Evolutionary conservation across 2,797 vertebrate species (phyloP), one percentile per base, ranked within the genome.

Genomic region (Lepus townsendii): DNA sequence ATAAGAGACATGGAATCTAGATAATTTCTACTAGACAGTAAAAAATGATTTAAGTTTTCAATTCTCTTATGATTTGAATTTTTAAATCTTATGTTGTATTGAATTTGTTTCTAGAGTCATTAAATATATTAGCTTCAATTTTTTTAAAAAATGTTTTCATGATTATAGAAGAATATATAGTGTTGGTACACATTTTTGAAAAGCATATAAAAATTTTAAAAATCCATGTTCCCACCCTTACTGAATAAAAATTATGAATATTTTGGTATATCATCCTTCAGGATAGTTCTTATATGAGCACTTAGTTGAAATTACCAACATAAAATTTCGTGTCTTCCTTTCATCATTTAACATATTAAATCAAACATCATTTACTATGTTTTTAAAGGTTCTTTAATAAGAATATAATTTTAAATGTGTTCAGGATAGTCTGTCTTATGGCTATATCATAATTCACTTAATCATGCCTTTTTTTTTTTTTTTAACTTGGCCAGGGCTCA

Each of bases 341-440:
- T 92, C 52, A 52, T 60, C 26, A 42, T n/a, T 93, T 30, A 82
- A 76, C 24, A 57, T 65, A 69, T 50, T 71, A 14, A 5, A 72
- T 69, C 26, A 66, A 57, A 65, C 38, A 5, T 57, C 35, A 79
- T 88, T 79, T 73, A 14, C 19, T 66, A 60, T 69, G 4, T 88
- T 88, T 84, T 47, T 63, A 82, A 30, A 83, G n/a, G 13, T 84
- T 91, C 35, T 80, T 92, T 42, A 42, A 42, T 42, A 66, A 60
- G 84, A 80, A 88, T 83, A 77, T 14, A 91, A 76, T 83, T 91
- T 82, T 62, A 93, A 88, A 85, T 88, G 63, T 22, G 3, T 89
- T 73, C 30, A 83, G 72, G 22, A 17, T 88, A 63, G 83, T 91
- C 73, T 88, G 26, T 82, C 72, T n/a, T 90, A 68, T 19, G 10